Evolutionary conservation across 92 coral and sea anemone genomes (phyloP).

Genomic region (Blastomussa wellsi): DNA sequence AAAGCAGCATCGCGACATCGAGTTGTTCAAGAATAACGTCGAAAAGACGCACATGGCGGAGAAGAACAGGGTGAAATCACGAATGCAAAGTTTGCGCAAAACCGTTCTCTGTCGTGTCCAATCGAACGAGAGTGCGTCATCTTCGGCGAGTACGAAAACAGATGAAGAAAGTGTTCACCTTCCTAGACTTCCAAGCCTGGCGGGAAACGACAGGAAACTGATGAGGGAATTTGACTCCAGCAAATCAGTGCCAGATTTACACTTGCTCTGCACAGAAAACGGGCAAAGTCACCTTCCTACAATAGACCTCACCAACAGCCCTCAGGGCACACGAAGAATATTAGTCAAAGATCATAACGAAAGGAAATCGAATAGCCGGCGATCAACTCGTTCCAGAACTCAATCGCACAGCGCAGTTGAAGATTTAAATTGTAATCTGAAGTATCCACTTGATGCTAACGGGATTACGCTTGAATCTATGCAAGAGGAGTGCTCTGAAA

Average conservation of each 20-base stretch:
- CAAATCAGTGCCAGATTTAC: conserved; percentile 33
- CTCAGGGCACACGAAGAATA: background rate
- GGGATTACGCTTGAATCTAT: background rate
- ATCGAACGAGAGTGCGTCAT: conserved; percentile 16
- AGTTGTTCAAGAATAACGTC: conserved; percentile 10
- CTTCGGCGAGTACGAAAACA: background rate
- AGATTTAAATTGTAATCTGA: background rate
- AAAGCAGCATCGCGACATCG: conserved; percentile 35
- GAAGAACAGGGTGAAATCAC: conserved; percentile 32
- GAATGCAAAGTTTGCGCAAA: conserved; percentile 31
- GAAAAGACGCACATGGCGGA: conserved; percentile 23
- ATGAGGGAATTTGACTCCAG: background rate
- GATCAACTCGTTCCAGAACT: background rate
- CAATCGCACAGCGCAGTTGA: conserved; percentile 22
- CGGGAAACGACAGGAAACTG: background rate
- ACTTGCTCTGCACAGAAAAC: background rate
- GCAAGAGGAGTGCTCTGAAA: background rate
- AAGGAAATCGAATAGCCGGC: background rate
- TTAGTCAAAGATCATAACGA: background rate
- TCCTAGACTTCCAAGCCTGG: conserved; percentile 14
- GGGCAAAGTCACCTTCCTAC: conserved; percentile 20
- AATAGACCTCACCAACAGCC: background rate
- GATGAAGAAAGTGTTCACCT: conserved; percentile 1
- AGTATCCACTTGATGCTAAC: conserved; percentile 1
- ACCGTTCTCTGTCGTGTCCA: conserved; percentile 12